These are phyloP conservation scores for Lophura swinhoii DNA, from an alignment of 2,797 vertebrate genomes.

Conservation along the genomic window DNA sequence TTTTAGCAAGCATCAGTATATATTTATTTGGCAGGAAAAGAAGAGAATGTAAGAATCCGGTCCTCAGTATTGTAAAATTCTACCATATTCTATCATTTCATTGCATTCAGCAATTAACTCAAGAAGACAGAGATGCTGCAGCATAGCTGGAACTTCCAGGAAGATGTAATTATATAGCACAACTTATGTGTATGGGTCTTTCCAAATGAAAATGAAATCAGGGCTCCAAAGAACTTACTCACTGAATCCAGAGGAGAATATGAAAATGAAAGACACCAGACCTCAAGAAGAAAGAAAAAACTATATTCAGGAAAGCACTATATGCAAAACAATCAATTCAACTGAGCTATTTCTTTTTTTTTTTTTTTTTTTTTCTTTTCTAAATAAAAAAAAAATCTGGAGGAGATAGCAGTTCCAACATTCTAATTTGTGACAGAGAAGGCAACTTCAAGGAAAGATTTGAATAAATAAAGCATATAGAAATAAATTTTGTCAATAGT, in stretches of 20 bases:
- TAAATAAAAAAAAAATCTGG: neutral
- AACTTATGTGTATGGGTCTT: neutral
- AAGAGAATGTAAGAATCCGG: neutral
- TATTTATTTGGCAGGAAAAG: neutral
- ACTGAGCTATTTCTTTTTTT: neutral
- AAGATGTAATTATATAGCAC: neutral
- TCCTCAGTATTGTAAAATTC: neutral
- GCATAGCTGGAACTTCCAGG: neutral
- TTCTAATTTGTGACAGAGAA: neutral
- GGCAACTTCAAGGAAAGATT: neutral
- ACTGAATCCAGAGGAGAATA: neutral
- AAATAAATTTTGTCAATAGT: neutral
- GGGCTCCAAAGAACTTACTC: neutral
- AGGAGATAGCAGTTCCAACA: neutral
- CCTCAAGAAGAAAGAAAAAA: neutral
- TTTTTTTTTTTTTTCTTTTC: neutral
- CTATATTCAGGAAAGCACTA: neutral
- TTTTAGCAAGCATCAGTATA: neutral
- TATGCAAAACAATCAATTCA: neutral
- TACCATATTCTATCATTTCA: neutral
- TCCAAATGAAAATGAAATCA: neutral
- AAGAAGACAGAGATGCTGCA: neutral
- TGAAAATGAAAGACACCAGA: neutral
- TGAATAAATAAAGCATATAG: neutral
- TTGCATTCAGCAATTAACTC: slow-evolving; percentile 6